These are phyloP conservation scores for Galerucella calmariensis DNA, from an alignment of 2,888 invertebrate genomes.

Conservation along the genomic window DNA sequence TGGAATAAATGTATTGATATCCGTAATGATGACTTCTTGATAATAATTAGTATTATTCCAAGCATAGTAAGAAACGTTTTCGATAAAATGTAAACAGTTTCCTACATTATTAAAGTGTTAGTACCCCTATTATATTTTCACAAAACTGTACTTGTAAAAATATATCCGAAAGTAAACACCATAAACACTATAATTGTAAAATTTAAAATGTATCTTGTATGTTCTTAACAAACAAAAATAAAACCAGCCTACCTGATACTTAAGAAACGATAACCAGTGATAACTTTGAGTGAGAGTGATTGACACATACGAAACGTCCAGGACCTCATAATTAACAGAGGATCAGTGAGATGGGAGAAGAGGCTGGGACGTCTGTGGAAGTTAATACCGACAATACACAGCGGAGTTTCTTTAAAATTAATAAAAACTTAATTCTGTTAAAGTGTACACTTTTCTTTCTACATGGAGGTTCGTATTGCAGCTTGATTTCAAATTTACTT, in stretches of 20 bases:
- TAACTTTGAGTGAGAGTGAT: constrained; percentile 38
- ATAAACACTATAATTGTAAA: neutral
- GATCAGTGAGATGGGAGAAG: constrained; percentile 64
- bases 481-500: neutral
- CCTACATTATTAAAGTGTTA: neutral
- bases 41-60: neutral
- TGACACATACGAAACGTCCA: constrained; percentile 13
- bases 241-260: constrained; percentile 34
- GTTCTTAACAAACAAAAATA: constrained; percentile 48
- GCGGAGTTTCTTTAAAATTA: constrained; percentile 68
- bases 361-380: constrained; percentile 65
- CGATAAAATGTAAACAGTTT: neutral
- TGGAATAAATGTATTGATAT: neutral
- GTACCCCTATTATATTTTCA: neutral
- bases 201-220: constrained; percentile 34
- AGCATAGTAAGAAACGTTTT: neutral
- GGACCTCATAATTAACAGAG: neutral
- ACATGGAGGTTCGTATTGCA: constrained; percentile 76
- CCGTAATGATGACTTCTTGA: neutral
- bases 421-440: constrained; percentile 82
- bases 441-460: constrained; percentile 85
- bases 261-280: constrained; percentile 44
- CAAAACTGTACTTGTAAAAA: constrained; percentile 8
- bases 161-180: constrained; percentile 7
- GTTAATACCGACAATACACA: constrained; percentile 57